Base-by-base conservation (phyloP, 2,888 invertebrate genomes). In the Nineta flava region DNA sequence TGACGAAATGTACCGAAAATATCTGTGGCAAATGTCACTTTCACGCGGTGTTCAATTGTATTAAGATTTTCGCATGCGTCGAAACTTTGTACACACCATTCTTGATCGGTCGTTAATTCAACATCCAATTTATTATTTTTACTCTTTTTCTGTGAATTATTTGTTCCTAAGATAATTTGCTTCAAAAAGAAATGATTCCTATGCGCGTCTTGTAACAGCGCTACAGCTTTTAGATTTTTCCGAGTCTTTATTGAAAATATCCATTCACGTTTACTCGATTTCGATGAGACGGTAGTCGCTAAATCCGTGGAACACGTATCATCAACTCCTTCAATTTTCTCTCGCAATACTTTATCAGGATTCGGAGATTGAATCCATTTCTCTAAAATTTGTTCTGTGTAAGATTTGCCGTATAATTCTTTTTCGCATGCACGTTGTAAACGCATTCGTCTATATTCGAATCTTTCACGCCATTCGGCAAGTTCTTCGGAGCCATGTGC, bases 1-100 rank as follows among this genome's bases (percentile, higher is more conserved):
- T 88, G 87, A 2, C 83, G 74, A 63, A 86, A 87, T 3, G 85
- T 85, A 19, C 81, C 87, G 60, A 81, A 87, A 51, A 85, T 81
- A 54, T 81, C 78, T 0, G 83, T 81, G 49, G 72, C 69, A 62
- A 83, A 83, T 46, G 70, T 69, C 40, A 83, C 68, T 47, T 69
- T 70, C 2, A 77, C 66, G 53, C 68, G 66, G 58, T 75, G 73
- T 46, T 64, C 65, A 12, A 65, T 53, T 2, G 56, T 52, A 13
- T 59, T 48, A 58, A 59, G 52, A 51, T 60, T 52, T 53, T 60
- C 54, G 53, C 55, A 50, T 60, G 60, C 21, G 58, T 48, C 47
- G 4, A 9, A 12, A 13, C 13, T 42, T 17, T 62, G 58, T 15
- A 66, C 60, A 7, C 71, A 65, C 75, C 75, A 76, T 58, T 77